Evolutionary conservation across 2,797 vertebrate genomes (phyloP).

Genomic region (Premnoplex brunnescens): DNA sequence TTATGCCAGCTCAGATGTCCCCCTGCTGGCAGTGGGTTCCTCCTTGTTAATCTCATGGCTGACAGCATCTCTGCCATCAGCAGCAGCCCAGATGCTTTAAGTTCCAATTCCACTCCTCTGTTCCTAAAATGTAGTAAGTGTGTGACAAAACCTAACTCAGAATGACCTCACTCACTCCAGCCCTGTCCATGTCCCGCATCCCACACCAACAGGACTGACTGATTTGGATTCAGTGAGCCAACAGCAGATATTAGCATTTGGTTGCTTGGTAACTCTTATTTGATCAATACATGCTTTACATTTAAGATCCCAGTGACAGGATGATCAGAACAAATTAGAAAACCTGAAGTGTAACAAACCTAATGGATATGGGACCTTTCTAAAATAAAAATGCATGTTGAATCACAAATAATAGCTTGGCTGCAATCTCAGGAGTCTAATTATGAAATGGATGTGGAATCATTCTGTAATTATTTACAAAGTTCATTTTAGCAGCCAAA

Average conservation of each 20-base stretch:
- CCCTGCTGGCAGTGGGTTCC: not conserved
- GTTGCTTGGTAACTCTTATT: conserved; percentile 26
- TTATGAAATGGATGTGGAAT: conserved; percentile 35
- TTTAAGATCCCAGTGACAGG: conserved; percentile 11
- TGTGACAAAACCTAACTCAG: not conserved
- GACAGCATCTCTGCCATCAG: not conserved
- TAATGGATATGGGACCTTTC: conserved; percentile 11
- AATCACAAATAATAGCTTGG: conserved; percentile 27
- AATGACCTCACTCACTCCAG: not conserved
- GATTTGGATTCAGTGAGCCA: not conserved
- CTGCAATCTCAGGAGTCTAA: conserved; percentile 18
- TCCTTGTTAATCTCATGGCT: not conserved
- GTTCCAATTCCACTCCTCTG: not conserved
- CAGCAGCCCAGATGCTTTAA: not conserved
- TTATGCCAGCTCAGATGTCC: not conserved
- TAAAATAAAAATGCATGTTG: conserved; percentile 21
- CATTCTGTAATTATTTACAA: conserved; percentile 38
- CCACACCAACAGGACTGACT: not conserved
- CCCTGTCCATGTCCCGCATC: not conserved
- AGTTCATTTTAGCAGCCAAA: conserved; percentile 34
- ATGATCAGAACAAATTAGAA: conserved; percentile 1
- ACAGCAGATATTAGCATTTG: conserved; percentile 5
- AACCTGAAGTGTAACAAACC: conserved; percentile 34
- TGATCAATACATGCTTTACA: conserved; percentile 12
- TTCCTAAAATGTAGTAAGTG: not conserved